These are phyloP conservation scores for Limnephilus rhombicus DNA, from an alignment of 2,888 invertebrate genomes.

Conservation along the genomic window DNA sequence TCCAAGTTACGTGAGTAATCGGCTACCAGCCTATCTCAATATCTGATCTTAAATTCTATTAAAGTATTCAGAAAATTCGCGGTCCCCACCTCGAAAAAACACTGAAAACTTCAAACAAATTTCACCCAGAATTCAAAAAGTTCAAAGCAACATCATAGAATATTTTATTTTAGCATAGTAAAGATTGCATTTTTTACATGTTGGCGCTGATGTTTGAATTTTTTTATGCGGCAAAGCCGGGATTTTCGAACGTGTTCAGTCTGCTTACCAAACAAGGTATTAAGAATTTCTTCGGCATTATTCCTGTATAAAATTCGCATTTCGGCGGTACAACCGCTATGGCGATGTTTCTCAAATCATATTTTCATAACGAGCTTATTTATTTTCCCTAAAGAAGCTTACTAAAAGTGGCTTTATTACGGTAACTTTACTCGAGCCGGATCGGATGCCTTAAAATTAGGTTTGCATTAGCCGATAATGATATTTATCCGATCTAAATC, in stretches of 20 bases:
- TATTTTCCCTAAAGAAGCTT: conserved; percentile 34
- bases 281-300: conserved; percentile 41
- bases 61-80: conserved; percentile 49
- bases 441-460: not conserved
- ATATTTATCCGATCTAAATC: not conserved
- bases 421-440: not conserved
- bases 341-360: conserved; percentile 41
- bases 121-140: not conserved
- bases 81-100: not conserved
- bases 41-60: conserved; percentile 56
- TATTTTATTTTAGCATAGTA: no score
- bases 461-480: not conserved
- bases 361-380: conserved; percentile 48
- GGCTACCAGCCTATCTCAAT: conserved; percentile 50
- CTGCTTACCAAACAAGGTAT: conserved; percentile 43
- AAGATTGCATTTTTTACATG: not conserved
- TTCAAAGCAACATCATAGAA: not conserved
- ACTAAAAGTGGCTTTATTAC: conserved; percentile 33
- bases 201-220: not conserved
- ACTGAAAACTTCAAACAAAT: not conserved
- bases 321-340: not conserved
- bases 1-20: conserved; percentile 53
- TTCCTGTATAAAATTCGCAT: conserved; percentile 49
- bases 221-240: not conserved
- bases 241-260: conserved; percentile 39